A percentile compares a stretch with the other conserved stretches of the same genome.
These are phyloP conservation scores for Cryptoprocta ferox DNA, from an alignment of 2,797 vertebrate genomes.

Conservation along the genomic window DNA sequence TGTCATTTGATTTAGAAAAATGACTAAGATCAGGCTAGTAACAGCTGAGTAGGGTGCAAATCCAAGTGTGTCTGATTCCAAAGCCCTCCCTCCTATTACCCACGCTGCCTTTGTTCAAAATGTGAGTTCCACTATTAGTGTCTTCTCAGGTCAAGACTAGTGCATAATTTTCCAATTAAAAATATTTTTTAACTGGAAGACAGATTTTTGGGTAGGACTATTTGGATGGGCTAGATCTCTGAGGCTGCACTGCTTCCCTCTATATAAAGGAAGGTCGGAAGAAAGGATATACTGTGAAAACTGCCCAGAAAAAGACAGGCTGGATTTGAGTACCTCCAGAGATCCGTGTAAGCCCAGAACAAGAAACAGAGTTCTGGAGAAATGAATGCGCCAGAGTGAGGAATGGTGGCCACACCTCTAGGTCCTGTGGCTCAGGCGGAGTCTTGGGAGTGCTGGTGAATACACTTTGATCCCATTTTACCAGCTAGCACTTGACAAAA, in stretches of 20 bases:
- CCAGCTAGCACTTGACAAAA: not conserved
- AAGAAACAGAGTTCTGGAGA: not conserved
- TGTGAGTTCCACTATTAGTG: not conserved
- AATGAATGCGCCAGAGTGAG: not conserved
- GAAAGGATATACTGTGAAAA: not conserved
- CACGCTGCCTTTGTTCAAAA: not conserved
- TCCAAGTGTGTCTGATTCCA: not conserved
- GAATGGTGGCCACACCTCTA: not conserved
- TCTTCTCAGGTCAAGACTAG: not conserved
- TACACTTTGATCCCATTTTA: not conserved
- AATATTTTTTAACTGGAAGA: not conserved
- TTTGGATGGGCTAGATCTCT: not conserved
- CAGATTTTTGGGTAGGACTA: not conserved
- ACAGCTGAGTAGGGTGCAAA: not conserved
- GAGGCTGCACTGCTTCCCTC: not conserved
- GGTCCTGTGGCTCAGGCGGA: not conserved
- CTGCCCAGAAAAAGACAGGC: not conserved
- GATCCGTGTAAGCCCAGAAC: not conserved
- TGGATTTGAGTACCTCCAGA: not conserved
- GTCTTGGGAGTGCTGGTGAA: not conserved
- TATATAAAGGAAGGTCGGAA: not conserved
- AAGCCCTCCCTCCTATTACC: not conserved
- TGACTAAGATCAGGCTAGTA: not conserved
- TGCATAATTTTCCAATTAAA: not conserved
- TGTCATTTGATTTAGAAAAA: conserved; percentile 10